Conservation (phyloP, 2,797 vertebrate species). For the Onychomys torridus region DNA sequence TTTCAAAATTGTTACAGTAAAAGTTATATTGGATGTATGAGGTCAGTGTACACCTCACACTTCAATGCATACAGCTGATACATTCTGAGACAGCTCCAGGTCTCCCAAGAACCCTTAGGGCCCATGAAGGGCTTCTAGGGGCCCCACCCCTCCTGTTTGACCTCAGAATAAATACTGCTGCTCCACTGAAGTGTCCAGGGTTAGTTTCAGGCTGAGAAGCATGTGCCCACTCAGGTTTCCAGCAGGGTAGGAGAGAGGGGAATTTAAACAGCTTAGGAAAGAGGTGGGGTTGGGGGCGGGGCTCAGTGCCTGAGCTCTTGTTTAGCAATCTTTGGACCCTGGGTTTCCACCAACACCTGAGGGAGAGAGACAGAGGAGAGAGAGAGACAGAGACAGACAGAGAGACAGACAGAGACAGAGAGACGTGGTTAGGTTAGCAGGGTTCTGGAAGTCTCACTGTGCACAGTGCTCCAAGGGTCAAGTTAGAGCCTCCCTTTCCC, state of each 20-base stretch:
- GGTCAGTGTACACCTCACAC: neutral
- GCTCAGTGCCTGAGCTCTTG: neutral
- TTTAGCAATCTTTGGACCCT: neutral
- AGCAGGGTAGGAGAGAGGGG: neutral
- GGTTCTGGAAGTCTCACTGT: neutral
- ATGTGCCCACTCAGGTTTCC: neutral
- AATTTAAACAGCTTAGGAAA: neutral
- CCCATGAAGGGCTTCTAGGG: neutral
- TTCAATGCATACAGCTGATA: neutral
- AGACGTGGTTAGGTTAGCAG: neutral
- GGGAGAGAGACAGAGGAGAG: fast-evolving
- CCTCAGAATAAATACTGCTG: neutral
- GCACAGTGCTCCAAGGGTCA: neutral
- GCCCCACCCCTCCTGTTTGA: neutral
- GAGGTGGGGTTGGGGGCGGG: neutral
- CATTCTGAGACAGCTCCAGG: neutral
- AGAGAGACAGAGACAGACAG: neutral
- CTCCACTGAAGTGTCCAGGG: neutral
- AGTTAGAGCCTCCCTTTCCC: neutral
- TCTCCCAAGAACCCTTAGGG: neutral
- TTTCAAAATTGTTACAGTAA: constrained; percentile 61
- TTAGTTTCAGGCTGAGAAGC: neutral
- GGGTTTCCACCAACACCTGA: neutral
- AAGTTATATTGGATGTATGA: constrained; percentile 50
- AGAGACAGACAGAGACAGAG: neutral